Percentiles rank a stretch among this genome's conserved stretches.
These are phyloP conservation scores for Dryomyza anilis DNA, from an alignment of 2,888 invertebrate species.

Conservation along the genomic window DNA sequence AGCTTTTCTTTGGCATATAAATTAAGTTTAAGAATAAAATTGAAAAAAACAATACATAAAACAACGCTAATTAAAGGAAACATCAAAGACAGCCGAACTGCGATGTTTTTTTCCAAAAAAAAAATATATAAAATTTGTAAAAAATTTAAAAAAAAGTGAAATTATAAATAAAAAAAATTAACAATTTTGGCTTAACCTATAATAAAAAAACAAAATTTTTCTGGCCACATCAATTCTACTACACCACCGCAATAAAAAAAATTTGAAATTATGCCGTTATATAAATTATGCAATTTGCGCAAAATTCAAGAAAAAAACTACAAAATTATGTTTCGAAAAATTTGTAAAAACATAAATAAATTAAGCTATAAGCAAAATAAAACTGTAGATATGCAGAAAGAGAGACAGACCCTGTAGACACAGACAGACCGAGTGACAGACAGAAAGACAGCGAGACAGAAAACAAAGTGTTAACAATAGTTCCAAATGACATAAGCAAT, in stretches of 20 bases:
- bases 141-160: constrained; percentile 27
- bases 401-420: neutral
- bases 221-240: neutral
- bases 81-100: constrained; percentile 31
- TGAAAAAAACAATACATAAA: constrained; percentile 13
- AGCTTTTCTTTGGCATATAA: constrained; percentile 3
- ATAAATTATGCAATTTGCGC: no score
- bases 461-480: neutral
- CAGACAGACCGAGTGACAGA: neutral
- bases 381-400: neutral
- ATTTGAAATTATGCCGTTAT: constrained; percentile 2
- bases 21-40: neutral
- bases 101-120: constrained; percentile 35
- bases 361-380: neutral
- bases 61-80: neutral
- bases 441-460: neutral
- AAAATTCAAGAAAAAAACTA: no score
- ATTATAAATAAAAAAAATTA: neutral
- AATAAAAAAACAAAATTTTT: neutral
- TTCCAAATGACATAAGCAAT: constrained; percentile 25
- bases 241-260: constrained; percentile 25
- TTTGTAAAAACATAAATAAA: neutral
- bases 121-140: no score
- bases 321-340: no score
- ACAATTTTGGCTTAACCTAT: constrained; percentile 4